phyloP scores from a whole-genome alignment of 2,888 invertebrate genomes.

The Microctonus hyperodae region DNA sequence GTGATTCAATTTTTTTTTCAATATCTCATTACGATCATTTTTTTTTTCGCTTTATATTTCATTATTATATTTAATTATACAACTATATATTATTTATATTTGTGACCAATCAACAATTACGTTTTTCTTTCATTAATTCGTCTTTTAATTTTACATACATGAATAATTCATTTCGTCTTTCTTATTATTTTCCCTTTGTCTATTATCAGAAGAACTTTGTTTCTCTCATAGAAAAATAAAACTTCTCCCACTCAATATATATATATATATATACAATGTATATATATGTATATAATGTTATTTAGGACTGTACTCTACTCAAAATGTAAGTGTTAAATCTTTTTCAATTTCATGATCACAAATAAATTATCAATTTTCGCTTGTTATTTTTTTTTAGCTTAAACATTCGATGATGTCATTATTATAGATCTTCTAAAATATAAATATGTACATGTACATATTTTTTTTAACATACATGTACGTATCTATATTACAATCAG shows the following conservation, averaged over 20 bases:
- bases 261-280: constrained; percentile 3
- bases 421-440: constrained; percentile 24
- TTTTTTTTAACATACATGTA: constrained; percentile 13
- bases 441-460: constrained; percentile 20
- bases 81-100: not conserved
- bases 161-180: not conserved
- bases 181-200: constrained; percentile 2
- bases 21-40: not conserved
- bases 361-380: not conserved
- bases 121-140: not conserved
- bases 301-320: not conserved
- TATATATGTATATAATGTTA: constrained; percentile 6
- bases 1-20: constrained; percentile 7
- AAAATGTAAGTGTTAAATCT: constrained; percentile 8
- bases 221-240: constrained; percentile 50
- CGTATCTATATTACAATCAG: constrained; percentile 32
- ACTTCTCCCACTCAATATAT: constrained; percentile 37
- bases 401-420: constrained; percentile 25
- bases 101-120: not conserved
- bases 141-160: not conserved
- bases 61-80: constrained; percentile 16
- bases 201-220: constrained; percentile 32
- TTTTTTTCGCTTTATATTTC: constrained; percentile 1
- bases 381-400: constrained; percentile 22
- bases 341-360: not conserved